A percentile compares a stretch with the other conserved stretches of the same genome.
Conservation (phyloP, 2,113 vertebrate species). For the Bubalus kerabau region DNA sequence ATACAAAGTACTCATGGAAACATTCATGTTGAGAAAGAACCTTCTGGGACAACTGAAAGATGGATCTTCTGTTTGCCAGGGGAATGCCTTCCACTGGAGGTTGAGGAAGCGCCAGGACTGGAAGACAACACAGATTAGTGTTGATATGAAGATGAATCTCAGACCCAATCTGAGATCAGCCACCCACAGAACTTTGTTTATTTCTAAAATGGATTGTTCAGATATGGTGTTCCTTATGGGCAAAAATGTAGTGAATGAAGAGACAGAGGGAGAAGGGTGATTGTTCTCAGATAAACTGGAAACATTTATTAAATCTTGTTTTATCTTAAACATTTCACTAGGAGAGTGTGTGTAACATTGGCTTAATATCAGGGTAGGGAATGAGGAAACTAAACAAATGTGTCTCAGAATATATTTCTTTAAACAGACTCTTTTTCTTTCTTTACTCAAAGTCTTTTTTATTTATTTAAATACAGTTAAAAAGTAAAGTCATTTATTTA, state of each 20-base stretch:
- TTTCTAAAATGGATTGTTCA: conserved; percentile 45
- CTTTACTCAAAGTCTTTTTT: background rate
- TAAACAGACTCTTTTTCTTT: background rate
- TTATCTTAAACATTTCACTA: conserved; percentile 30
- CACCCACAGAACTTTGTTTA: background rate
- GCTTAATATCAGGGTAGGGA: conserved; percentile 13
- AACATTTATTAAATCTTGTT: conserved; percentile 31
- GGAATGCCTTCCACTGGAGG: background rate
- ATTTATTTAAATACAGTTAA: background rate
- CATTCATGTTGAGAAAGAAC: conserved; percentile 18
- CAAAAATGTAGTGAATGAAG: conserved; percentile 6
- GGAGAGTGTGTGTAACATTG: background rate
- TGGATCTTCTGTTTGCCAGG: background rate
- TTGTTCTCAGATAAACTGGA: conserved; percentile 35
- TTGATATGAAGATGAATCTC: background rate
- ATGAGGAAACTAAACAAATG: background rate
- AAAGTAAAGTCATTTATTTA: background rate
- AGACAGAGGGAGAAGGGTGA: background rate
- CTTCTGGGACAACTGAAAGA: conserved; percentile 15
- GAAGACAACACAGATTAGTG: background rate
- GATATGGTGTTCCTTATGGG: background rate
- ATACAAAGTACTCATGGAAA: conserved; percentile 35
- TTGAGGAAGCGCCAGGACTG: background rate
- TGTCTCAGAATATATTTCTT: conserved; percentile 32
- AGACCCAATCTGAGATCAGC: background rate